phyloP scores from a whole-genome alignment of 2,888 invertebrate species.

The Icerya purchasi region DNA sequence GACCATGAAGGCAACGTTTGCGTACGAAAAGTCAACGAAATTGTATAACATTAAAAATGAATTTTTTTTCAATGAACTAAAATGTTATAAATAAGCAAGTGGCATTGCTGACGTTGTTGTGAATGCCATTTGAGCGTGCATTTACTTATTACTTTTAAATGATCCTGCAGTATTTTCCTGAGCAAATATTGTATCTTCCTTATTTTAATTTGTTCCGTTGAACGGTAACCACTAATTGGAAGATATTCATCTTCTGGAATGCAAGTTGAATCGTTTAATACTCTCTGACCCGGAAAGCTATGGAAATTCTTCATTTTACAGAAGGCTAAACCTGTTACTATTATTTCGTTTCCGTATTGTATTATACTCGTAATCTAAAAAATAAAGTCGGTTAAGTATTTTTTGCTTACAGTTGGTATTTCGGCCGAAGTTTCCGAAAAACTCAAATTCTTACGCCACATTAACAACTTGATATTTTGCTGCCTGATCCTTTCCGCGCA shows the following conservation, averaged over 20 bases:
- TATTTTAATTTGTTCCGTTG: background rate
- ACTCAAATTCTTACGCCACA: background rate
- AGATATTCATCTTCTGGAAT: background rate
- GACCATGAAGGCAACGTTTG: no score
- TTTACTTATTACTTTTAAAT: background rate
- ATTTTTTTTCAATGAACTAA: no score
- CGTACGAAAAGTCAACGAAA: no score
- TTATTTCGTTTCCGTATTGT: background rate
- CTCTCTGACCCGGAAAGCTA: background rate
- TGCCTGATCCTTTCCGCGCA: background rate
- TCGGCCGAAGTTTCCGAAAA: background rate
- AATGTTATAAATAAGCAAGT: no score
- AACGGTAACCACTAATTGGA: background rate
- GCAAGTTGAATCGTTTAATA: background rate
- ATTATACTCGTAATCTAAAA: background rate
- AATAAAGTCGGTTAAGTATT: background rate
- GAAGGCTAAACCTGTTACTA: background rate
- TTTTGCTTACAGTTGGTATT: background rate
- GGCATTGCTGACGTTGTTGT: no score
- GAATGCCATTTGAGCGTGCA: no score
- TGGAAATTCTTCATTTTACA: background rate
- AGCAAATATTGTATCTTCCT: background rate
- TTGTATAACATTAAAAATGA: no score
- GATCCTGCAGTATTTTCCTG: background rate
- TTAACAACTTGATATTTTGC: background rate